Evolutionary conservation across 30 jellyfish, hydroid and myxozoan species (phyloP).

Genomic region (Turritopsis dohrnii): DNA sequence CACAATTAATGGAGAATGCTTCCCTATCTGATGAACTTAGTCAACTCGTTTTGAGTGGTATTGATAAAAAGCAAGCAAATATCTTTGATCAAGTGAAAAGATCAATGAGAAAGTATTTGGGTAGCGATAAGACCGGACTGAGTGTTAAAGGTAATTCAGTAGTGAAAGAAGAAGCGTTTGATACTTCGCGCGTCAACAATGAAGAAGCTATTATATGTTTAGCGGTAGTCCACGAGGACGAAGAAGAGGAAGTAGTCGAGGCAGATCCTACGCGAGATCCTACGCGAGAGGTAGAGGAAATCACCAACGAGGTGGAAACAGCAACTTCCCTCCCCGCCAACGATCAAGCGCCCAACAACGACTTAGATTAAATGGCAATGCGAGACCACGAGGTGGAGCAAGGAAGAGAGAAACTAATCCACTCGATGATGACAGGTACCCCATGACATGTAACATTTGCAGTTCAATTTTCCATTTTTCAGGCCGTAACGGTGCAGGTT

Average conservation of each 20-base stretch:
- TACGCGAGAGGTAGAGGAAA: too few species aligned
- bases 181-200: constrained; percentile 14
- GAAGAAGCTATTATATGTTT: too few species aligned
- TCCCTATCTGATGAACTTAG: constrained; percentile 12
- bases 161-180: not conserved
- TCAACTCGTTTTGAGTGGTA: constrained; percentile 26
- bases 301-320: too few species aligned
- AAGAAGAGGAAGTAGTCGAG: too few species aligned
- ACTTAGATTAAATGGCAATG: too few species aligned
- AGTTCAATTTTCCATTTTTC: constrained; percentile 18
- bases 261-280: too few species aligned
- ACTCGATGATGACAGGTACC: constrained; percentile 30
- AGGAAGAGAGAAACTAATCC: constrained; percentile 28
- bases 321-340: too few species aligned
- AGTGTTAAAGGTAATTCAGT: constrained; percentile 15
- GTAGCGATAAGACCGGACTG: constrained; percentile 12
- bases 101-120: constrained; percentile 23
- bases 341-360: too few species aligned
- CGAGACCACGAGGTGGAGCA: not conserved
- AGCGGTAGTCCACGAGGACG: too few species aligned
- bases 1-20: constrained; percentile 21
- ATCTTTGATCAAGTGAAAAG: constrained; percentile 22
- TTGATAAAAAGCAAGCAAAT: constrained; percentile 9
- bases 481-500: constrained; percentile 35
- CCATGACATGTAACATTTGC: constrained; percentile 22